Evolutionary conservation across 2,888 invertebrate species (phyloP).

Genomic region (Folsomia manolachei): DNA sequence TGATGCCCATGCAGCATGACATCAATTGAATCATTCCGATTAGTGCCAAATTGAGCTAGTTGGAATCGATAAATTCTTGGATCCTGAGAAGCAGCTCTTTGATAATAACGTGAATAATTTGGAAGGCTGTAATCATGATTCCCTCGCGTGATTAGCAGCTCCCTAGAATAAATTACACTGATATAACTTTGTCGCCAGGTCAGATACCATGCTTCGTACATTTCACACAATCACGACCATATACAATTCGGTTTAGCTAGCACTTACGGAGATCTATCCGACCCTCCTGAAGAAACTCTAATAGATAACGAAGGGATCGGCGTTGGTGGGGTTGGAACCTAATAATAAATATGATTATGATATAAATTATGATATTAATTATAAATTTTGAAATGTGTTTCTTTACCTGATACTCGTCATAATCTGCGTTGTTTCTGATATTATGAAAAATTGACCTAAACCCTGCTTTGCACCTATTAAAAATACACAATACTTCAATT

Average conservation of each 20-base stretch:
- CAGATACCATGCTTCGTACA: neutral
- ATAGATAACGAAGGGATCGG: conserved; percentile 40
- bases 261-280: conserved; percentile 41
- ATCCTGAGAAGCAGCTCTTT: neutral
- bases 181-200: too few species aligned
- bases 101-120: neutral
- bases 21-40: neutral
- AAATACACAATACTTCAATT: too few species aligned
- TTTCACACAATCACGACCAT: neutral
- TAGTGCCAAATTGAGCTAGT: neutral
- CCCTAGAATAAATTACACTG: too few species aligned
- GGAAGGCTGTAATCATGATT: conserved; percentile 18
- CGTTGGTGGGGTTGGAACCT: conserved; percentile 50
- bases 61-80: neutral
- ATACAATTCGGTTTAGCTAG: neutral
- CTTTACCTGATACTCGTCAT: conserved; percentile 78
- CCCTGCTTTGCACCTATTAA: neutral
- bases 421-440: conserved; percentile 80
- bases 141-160: conserved; percentile 26
- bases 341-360: too few species aligned
- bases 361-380: too few species aligned
- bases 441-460: conserved; percentile 91
- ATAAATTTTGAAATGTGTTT: too few species aligned
- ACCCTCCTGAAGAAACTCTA: conserved; percentile 32
- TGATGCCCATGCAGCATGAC: neutral